Evolutionary conservation across 1,140 invertebrate genomes (phyloP), one percentile per base, ranked within the genome.

Genomic region (Pseudoatta argentina): DNA sequence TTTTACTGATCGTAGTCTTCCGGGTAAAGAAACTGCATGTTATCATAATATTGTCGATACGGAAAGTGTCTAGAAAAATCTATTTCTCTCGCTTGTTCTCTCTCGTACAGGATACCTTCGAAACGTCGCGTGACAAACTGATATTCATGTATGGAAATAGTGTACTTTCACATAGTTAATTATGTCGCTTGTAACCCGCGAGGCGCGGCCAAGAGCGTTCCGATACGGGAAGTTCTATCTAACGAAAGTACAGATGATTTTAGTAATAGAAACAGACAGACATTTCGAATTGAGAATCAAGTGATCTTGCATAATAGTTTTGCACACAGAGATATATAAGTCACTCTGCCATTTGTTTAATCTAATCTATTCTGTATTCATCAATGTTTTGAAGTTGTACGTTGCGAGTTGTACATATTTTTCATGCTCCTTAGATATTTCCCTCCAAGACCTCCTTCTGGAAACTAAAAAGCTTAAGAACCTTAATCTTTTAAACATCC

Each of bases 71-170:
- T 76, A 83, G 27, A 57, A 39, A 81, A 79, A 53, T 7, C 30
- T 79, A 79, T 24, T 10, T 67, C 21, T 61, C 51, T 16, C 24
- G 53, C 1, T 39, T 67, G 34, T 69, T 53, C 55, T 61, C 66
- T 10, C 66, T 10, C n/a, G 14, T 72, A 16, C 18, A 63, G 12
- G 6, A 63, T 73, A 57, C 7, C 44, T 30, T 69, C 48, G 67
- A 86, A 86, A 86, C 71, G 59, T 88, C 69, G 83, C 83, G 86
- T 87, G 87, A 86, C 85, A 39, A 72, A 88, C 71, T 48, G 59
- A 86, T 85, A 66, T 57, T 61, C 21, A 55, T 39, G 64, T 48
- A 69, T 87, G 72, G 86, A 76, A 87, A 87, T 85, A 55, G 64
- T 86, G 69, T 78, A 86, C 71, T 86, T 77, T 86, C 79, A 83